Evolutionary conservation across 2,797 vertebrate species (phyloP).

Genomic region (Parotocinclus haroldoi): DNA sequence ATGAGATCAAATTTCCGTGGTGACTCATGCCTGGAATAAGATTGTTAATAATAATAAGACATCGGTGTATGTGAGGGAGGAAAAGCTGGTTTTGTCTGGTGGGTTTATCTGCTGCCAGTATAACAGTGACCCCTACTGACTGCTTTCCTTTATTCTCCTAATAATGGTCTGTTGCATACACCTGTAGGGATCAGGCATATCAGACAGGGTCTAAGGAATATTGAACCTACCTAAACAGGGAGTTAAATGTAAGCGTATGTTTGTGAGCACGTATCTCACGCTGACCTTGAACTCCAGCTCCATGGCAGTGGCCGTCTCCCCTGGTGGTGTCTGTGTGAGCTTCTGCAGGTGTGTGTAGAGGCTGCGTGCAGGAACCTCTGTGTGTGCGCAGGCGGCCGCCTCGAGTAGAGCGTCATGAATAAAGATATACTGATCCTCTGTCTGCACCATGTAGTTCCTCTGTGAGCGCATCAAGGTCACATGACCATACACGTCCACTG

Average conservation of each 20-base stretch:
- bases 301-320: conserved; percentile 86
- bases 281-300: conserved; percentile 95
- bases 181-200: too few species aligned
- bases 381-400: conserved; percentile 83
- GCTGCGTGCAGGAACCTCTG: conserved; percentile 87
- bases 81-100: too few species aligned
- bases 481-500: conserved; percentile 91
- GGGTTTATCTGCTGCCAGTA: too few species aligned
- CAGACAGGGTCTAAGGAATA: too few species aligned
- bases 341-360: conserved; percentile 93
- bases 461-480: conserved; percentile 95
- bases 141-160: too few species aligned
- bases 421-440: conserved; percentile 95
- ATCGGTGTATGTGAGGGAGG: too few species aligned
- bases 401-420: conserved; percentile 93
- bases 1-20: too few species aligned
- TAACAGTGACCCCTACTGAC: too few species aligned
- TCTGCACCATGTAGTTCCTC: conserved; percentile 98
- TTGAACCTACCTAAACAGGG: too few species aligned
- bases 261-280: conserved; percentile 1
- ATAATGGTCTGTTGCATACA: too few species aligned
- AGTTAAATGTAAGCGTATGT: not conserved
- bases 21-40: too few species aligned
- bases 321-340: conserved; percentile 79
- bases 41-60: too few species aligned